A percentile compares a stretch with the other conserved stretches of the same genome.
Evolutionary conservation across 2,888 invertebrate species (phyloP).

Genomic region (Cataglyphis cursor): DNA sequence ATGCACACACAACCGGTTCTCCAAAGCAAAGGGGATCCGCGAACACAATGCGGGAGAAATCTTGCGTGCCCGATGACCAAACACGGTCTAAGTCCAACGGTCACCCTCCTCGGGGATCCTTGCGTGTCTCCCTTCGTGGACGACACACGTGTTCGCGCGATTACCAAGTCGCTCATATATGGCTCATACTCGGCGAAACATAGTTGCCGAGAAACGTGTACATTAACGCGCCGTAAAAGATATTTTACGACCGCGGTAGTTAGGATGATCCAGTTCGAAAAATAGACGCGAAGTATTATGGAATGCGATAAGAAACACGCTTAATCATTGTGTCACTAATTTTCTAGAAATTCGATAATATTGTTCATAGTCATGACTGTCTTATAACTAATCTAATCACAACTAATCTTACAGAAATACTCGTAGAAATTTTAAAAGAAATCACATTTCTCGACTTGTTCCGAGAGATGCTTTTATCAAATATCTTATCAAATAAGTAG

Average conservation of each 20-base stretch:
- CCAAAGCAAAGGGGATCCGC: conserved; percentile 56
- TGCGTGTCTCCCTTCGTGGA: conserved; percentile 26
- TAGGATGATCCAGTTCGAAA: neutral
- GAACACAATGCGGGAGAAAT: conserved; percentile 73
- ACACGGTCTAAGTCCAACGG: conserved; percentile 62
- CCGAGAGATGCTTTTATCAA: conserved; percentile 38
- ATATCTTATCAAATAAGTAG: conserved; percentile 40
- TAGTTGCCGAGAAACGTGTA: neutral
- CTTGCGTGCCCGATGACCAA: conserved; percentile 67
- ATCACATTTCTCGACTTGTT: neutral
- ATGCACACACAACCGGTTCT: conserved; percentile 69
- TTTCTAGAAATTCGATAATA: neutral
- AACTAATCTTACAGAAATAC: neutral
- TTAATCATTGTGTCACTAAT: neutral
- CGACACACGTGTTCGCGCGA: conserved; percentile 37
- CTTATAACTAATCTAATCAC: neutral
- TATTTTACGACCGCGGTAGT: conserved; percentile 13
- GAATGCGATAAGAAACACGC: neutral
- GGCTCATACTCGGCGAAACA: conserved; percentile 22
- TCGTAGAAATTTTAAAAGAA: neutral
- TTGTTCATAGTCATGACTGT: neutral
- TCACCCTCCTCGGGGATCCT: conserved; percentile 11
- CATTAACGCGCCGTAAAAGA: conserved; percentile 24
- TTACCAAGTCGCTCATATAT: conserved; percentile 41
- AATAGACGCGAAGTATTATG: neutral